phyloP scores from a whole-genome alignment of 2,797 vertebrate species.

The Chrysocyon brachyurus region DNA sequence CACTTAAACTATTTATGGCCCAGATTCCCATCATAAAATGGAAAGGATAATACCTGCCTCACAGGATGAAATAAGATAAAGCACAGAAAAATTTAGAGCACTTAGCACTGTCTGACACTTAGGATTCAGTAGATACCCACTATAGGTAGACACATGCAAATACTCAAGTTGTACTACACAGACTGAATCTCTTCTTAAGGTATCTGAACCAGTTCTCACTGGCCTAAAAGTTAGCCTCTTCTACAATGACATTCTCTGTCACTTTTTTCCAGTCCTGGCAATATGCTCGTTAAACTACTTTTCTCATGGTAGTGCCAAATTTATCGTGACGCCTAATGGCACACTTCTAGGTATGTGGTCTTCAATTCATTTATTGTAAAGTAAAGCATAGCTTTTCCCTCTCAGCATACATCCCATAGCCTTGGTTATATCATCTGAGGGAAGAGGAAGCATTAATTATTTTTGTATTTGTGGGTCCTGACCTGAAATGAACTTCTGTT shows the following conservation, averaged over 20 bases:
- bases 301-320: not conserved
- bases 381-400: not conserved
- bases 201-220: not conserved
- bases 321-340: not conserved
- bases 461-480: not conserved
- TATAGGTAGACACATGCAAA: not conserved
- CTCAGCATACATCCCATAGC: not conserved
- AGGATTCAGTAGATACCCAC: not conserved
- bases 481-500: not conserved
- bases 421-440: not conserved
- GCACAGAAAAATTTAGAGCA: not conserved
- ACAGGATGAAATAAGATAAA: not conserved
- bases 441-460: not conserved
- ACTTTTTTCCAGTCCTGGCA: not conserved
- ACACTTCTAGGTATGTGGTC: not conserved
- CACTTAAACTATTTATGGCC: not conserved
- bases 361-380: not conserved
- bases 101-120: not conserved
- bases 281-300: not conserved
- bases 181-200: not conserved
- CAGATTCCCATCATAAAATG: not conserved
- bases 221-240: not conserved
- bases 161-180: not conserved
- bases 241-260: not conserved
- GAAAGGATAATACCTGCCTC: not conserved